These are phyloP conservation scores for Aspidiotus destructor DNA, from an alignment of 2,888 invertebrate genomes.

Conservation along the genomic window DNA sequence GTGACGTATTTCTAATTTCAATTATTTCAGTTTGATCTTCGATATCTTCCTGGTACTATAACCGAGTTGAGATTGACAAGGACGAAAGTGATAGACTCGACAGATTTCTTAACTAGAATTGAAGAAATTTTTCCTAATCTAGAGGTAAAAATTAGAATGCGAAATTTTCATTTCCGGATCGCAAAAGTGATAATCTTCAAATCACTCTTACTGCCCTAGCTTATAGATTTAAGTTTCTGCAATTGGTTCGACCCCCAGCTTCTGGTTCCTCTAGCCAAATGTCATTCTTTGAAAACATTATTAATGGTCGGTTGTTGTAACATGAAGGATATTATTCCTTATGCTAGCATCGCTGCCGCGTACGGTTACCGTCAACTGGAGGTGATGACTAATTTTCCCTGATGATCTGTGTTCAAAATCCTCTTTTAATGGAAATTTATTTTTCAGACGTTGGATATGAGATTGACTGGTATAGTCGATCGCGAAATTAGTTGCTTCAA, in stretches of 20 bases:
- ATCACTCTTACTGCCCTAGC: constrained; percentile 42
- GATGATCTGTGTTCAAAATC: no score
- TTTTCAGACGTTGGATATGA: constrained; percentile 47
- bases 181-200: not conserved
- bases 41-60: constrained; percentile 12
- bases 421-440: constrained; percentile 6
- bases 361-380: constrained; percentile 57
- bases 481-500: constrained; percentile 53
- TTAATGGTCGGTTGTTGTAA: constrained; percentile 55
- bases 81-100: constrained; percentile 3
- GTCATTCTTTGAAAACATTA: constrained; percentile 52
- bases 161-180: not conserved
- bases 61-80: constrained; percentile 19
- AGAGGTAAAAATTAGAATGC: constrained; percentile 12
- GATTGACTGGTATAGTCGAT: constrained; percentile 50
- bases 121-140: constrained; percentile 17
- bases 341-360: constrained; percentile 62
- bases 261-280: constrained; percentile 62
- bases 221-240: constrained; percentile 60
- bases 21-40: constrained; percentile 10
- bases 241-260: constrained; percentile 65
- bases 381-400: constrained; percentile 39
- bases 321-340: constrained; percentile 62
- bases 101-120: constrained; percentile 5
- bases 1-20: not conserved